Percentiles rank a stretch among this genome's conserved stretches.
Evolutionary conservation across 2,888 invertebrate species (phyloP).

Genomic region (Cordilura impudica): DNA sequence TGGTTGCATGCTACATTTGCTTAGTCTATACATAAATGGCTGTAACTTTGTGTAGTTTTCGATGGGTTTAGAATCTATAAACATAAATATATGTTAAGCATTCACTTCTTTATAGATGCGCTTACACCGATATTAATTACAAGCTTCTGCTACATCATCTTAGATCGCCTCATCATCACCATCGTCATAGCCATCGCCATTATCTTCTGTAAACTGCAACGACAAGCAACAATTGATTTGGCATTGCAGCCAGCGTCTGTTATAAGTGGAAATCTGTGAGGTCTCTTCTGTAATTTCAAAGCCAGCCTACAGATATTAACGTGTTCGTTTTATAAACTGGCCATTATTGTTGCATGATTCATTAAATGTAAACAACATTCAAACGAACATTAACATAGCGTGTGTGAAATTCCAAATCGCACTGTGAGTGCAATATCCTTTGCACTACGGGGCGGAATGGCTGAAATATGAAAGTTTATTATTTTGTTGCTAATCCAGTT

Average conservation of each 20-base stretch:
- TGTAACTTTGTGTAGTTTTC: neutral
- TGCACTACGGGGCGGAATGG: neutral
- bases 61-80: slow-evolving; percentile 38
- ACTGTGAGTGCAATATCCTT: neutral
- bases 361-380: neutral
- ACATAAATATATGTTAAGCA: slow-evolving; percentile 22
- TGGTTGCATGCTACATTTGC: slow-evolving; percentile 23
- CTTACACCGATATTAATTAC: slow-evolving; percentile 59
- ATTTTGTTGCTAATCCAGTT: neutral
- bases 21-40: slow-evolving; percentile 13
- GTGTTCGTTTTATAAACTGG: slow-evolving; percentile 11
- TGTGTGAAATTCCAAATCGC: neutral
- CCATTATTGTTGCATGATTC: slow-evolving; percentile 50
- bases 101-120: slow-evolving; percentile 41
- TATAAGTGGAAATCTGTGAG: slow-evolving; percentile 39
- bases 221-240: slow-evolving; percentile 4
- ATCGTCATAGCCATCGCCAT: slow-evolving; percentile 20
- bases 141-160: slow-evolving; percentile 43
- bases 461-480: neutral
- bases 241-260: slow-evolving; percentile 1
- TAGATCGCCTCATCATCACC: neutral
- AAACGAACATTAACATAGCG: neutral
- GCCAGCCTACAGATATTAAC: slow-evolving; percentile 30
- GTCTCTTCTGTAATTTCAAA: slow-evolving; percentile 46
- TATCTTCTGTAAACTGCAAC: slow-evolving; percentile 13